phyloP scores from a whole-genome alignment of 2,888 invertebrate species.

The Stramonita haemastoma region DNA sequence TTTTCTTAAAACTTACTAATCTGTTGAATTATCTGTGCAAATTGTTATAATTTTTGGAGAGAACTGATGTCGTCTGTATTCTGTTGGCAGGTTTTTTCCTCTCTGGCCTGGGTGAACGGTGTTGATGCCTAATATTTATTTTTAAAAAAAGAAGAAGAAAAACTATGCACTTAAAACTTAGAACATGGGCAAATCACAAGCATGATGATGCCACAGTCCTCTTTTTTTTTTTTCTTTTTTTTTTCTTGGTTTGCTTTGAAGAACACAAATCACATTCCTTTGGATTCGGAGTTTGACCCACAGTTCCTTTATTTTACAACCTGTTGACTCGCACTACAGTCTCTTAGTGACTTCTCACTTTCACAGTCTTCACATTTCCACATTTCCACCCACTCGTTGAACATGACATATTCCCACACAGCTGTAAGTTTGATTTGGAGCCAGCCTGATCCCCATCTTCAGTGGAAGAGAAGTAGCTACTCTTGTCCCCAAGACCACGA shows the following conservation, averaged over 20 bases:
- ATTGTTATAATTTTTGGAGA: too few relatives aligned
- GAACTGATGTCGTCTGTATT: neutral
- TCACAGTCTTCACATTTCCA: too few relatives aligned
- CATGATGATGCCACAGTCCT: neutral
- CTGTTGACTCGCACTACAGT: too few relatives aligned
- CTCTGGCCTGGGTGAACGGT: neutral
- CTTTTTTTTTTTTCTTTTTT: neutral
- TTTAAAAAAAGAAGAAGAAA: neutral
- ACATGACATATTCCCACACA: neutral
- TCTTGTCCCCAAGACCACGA: too few relatives aligned
- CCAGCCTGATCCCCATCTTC: neutral
- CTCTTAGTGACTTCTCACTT: too few relatives aligned
- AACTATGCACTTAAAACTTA: slow-evolving; percentile 7
- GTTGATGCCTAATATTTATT: neutral
- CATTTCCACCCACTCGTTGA: too few relatives aligned
- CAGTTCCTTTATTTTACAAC: neutral
- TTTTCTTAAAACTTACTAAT: neutral
- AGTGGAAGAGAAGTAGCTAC: neutral
- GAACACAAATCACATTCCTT: slow-evolving; percentile 16
- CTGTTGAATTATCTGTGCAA: too few relatives aligned
- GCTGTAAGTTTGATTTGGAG: neutral
- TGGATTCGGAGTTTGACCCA: slow-evolving; percentile 19
- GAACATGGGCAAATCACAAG: slow-evolving; percentile 5
- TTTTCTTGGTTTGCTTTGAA: neutral
- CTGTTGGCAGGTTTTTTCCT: slow-evolving; percentile 1